Percentiles rank a stretch among this genome's conserved stretches.
Evolutionary conservation across 2,797 vertebrate genomes (phyloP).

Genomic region (Girardinus metallicus): DNA sequence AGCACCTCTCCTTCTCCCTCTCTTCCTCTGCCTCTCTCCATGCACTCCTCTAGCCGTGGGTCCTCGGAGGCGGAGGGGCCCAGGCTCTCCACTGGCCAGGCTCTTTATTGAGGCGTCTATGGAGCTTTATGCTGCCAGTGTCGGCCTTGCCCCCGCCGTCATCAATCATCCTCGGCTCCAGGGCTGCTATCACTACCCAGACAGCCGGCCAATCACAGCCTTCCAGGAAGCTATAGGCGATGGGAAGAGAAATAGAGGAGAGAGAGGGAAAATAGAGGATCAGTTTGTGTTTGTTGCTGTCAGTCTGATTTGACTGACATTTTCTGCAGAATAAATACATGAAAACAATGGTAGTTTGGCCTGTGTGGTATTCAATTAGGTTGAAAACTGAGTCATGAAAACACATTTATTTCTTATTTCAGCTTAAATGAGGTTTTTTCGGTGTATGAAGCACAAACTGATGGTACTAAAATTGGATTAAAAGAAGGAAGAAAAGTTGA

Average conservation of each 20-base stretch:
- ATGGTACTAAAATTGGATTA: neutral
- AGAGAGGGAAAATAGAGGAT: conserved; percentile 56
- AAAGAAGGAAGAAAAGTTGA: neutral
- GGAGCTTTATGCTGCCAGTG: conserved; percentile 92
- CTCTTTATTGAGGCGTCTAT: conserved; percentile 94
- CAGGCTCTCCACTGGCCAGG: conserved; percentile 90
- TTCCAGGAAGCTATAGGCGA: conserved; percentile 84
- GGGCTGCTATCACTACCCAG: conserved; percentile 88
- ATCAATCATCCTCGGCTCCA: conserved; percentile 97
- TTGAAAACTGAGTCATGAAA: conserved; percentile 57
- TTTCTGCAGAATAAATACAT: conserved; percentile 52
- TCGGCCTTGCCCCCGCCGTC: conserved; percentile 96
- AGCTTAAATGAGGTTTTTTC: neutral
- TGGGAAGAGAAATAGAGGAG: conserved; percentile 70
- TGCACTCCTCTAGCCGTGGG: conserved; percentile 66
- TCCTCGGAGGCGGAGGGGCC: conserved; percentile 78
- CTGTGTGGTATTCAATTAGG: conserved; percentile 55
- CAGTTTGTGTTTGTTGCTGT: conserved; percentile 67
- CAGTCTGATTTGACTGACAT: conserved; percentile 72
- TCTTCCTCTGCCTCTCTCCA: conserved; percentile 63
- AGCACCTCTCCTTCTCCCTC: conserved; percentile 91
- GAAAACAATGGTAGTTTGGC: conserved; percentile 51
- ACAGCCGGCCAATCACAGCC: conserved; percentile 92
- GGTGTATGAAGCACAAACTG: neutral
- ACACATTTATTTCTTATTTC: conserved; percentile 30